phyloP scores from a whole-genome alignment of 2,113 vertebrate genomes.

The Myrmecophaga tridactyla region DNA sequence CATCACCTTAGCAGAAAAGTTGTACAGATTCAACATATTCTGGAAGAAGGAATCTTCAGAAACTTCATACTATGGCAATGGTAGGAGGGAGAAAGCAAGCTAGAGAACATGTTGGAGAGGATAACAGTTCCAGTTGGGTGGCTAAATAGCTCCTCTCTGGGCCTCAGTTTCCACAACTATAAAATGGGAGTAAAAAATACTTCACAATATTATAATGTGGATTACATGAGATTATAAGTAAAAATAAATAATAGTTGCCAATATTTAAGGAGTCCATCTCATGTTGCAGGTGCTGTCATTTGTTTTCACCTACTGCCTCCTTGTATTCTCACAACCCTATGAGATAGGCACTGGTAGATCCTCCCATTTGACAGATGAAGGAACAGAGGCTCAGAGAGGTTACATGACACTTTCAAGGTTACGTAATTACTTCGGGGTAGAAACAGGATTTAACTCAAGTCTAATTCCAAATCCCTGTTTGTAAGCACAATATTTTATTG shows the following conservation, averaged over 20 bases:
- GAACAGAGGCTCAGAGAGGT: background rate
- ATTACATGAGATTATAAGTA: background rate
- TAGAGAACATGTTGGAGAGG: background rate
- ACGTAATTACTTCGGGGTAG: background rate
- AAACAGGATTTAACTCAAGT: background rate
- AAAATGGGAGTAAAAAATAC: background rate
- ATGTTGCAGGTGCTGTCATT: background rate
- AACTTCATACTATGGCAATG: slow-evolving; percentile 91
- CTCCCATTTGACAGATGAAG: slow-evolving; percentile 17
- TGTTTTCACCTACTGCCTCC: background rate
- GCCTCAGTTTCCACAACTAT: background rate
- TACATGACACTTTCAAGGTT: background rate
- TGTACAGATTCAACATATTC: slow-evolving; percentile 99
- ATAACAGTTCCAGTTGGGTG: background rate
- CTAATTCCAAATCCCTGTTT: background rate
- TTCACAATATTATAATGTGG: background rate
- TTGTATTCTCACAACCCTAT: background rate
- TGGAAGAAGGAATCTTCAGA: slow-evolving; percentile 97
- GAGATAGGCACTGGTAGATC: background rate
- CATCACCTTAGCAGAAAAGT: slow-evolving; percentile 98
- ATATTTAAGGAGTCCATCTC: background rate
- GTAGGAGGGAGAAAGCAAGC: background rate
- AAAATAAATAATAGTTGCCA: background rate
- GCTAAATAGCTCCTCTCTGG: background rate
- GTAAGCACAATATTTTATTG: background rate